These are phyloP conservation scores for Calidris pugnax DNA, from an alignment of 2,113 vertebrate genomes.

Conservation along the genomic window DNA sequence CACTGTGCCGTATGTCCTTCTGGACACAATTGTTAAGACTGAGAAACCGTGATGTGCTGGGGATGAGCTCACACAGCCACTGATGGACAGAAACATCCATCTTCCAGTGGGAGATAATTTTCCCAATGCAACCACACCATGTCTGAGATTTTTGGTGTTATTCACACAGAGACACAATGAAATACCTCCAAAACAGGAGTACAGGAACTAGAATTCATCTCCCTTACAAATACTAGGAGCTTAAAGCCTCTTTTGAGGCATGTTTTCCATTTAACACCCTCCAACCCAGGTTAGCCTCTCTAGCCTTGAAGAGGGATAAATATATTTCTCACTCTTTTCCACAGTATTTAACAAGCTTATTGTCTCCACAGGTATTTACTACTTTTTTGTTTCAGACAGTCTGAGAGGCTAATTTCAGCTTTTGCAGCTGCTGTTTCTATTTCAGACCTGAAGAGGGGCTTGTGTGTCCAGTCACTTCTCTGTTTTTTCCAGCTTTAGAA, in stretches of 20 bases:
- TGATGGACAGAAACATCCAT: not conserved
- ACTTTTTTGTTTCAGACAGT: not conserved
- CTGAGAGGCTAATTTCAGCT: not conserved
- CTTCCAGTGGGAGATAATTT: not conserved
- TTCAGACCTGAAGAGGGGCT: not conserved
- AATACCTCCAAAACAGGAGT: not conserved
- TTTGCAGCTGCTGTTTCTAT: not conserved
- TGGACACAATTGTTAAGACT: not conserved
- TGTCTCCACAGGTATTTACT: not conserved
- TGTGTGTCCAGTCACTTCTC: not conserved
- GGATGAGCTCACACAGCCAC: not conserved
- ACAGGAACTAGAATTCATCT: not conserved
- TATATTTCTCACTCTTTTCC: not conserved
- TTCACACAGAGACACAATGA: not conserved
- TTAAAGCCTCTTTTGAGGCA: not conserved
- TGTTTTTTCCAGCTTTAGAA: not conserved
- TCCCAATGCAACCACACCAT: not conserved
- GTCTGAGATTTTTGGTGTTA: not conserved
- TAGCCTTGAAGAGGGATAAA: not conserved
- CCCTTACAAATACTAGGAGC: not conserved
- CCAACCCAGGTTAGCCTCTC: not conserved
- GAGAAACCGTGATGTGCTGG: fast-evolving
- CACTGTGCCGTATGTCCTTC: not conserved
- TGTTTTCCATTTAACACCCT: not conserved
- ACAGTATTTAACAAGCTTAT: not conserved